phyloP scores from a whole-genome alignment of 2,888 invertebrate genomes.

The Crioceris asparagi region DNA sequence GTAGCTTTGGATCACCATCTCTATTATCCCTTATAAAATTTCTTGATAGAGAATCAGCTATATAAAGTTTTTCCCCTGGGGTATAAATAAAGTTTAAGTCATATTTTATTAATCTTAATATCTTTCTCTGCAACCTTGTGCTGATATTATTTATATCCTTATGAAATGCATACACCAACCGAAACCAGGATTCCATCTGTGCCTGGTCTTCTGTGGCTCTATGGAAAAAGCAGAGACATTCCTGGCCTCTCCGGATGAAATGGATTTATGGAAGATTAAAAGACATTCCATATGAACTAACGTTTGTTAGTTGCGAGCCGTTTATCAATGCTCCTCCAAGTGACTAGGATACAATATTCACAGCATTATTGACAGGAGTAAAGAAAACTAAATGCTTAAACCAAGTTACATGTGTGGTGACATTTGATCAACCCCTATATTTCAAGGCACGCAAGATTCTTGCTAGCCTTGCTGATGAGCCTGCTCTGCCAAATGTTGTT shows the following conservation, averaged over 20 bases:
- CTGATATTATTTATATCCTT: too few species aligned
- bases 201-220: too few species aligned
- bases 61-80: too few species aligned
- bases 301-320: conserved; percentile 10
- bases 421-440: conserved; percentile 14
- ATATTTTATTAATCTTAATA: too few species aligned
- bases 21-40: too few species aligned
- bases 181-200: too few species aligned
- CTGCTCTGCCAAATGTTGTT: conserved; percentile 26
- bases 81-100: too few species aligned
- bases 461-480: conserved; percentile 12
- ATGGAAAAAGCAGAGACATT: too few species aligned
- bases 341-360: conserved; percentile 17
- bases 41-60: too few species aligned
- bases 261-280: conserved; percentile 10
- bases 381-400: conserved; percentile 14
- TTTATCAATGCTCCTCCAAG: neutral
- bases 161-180: too few species aligned
- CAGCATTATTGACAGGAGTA: conserved; percentile 17
- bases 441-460: conserved; percentile 14
- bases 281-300: conserved; percentile 12
- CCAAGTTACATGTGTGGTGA: conserved; percentile 16
- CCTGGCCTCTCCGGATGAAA: conserved; percentile 10
- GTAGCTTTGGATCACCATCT: too few species aligned
- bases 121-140: too few species aligned